Evolutionary conservation across 64 coral and sea anemone genomes (phyloP).

Genomic region (Hydrozoanthus tunicans): DNA sequence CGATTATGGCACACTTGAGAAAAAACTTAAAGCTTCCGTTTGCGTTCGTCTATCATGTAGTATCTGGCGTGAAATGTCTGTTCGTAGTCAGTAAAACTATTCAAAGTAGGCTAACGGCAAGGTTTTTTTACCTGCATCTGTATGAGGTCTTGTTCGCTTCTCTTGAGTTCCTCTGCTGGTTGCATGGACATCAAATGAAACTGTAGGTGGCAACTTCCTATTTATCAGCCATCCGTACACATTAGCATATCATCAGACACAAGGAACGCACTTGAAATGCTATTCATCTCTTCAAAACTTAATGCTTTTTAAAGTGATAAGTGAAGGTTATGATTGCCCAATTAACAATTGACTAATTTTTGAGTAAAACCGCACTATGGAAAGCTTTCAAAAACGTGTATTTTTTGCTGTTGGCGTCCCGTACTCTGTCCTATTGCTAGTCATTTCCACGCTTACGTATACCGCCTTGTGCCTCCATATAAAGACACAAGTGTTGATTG

Average conservation of each 20-base stretch:
- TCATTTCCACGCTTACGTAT: background rate
- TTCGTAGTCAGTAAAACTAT: too few relatives aligned
- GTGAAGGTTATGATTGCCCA: background rate
- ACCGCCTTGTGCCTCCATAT: background rate
- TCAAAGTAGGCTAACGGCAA: too few relatives aligned
- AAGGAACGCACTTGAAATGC: background rate
- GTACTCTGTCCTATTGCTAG: background rate
- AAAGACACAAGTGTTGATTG: background rate
- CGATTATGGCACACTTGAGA: too few relatives aligned
- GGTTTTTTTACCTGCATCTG: background rate
- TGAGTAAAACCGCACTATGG: background rate
- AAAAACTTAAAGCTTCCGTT: too few relatives aligned
- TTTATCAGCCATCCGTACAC: background rate
- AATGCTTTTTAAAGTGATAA: background rate
- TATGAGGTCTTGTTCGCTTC: background rate
- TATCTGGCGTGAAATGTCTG: too few relatives aligned
- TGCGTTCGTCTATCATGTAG: too few relatives aligned
- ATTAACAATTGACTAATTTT: background rate
- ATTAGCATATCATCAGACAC: conserved; percentile 1
- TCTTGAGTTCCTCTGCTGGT: background rate
- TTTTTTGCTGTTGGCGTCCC: background rate
- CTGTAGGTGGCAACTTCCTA: background rate
- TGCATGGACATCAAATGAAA: background rate
- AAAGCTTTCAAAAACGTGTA: background rate
- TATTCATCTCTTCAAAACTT: background rate